Evolutionary conservation across 2,888 invertebrate genomes (phyloP).

Genomic region (Acanthococcus lagerstroemiae): DNA sequence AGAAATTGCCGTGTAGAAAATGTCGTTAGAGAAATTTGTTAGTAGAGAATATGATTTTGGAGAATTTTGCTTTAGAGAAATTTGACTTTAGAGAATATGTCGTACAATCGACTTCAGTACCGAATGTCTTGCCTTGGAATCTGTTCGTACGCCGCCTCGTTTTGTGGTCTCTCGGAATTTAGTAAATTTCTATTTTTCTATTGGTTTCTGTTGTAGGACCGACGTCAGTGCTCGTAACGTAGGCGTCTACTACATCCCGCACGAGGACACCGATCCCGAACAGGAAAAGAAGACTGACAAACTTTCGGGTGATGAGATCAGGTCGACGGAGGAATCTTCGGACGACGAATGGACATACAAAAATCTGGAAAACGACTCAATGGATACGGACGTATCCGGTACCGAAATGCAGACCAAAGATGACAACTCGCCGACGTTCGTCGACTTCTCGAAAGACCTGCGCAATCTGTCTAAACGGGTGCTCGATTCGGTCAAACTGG

Average conservation of each 20-base stretch:
- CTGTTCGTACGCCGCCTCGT: not conserved
- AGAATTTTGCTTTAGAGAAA: too few relatives aligned
- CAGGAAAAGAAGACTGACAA: slow-evolving; percentile 45
- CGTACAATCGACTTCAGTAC: too few relatives aligned
- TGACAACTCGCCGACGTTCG: not conserved
- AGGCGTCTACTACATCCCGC: slow-evolving; percentile 75
- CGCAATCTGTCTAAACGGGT: slow-evolving; percentile 5
- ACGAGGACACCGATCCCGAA: slow-evolving; percentile 78
- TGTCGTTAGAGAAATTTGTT: too few relatives aligned
- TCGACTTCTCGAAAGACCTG: slow-evolving; percentile 1
- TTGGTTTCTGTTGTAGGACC: slow-evolving; percentile 47
- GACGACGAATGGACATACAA: slow-evolving; percentile 35
- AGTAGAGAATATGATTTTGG: too few relatives aligned
- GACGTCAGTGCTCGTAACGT: slow-evolving; percentile 63
- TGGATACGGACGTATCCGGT: slow-evolving; percentile 22
- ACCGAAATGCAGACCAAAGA: not conserved
- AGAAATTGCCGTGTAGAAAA: too few relatives aligned
- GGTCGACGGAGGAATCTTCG: slow-evolving; percentile 33
- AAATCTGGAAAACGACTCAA: slow-evolving; percentile 43
- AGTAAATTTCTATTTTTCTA: not conserved
- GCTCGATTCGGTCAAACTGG: not conserved
- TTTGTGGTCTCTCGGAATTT: not conserved
- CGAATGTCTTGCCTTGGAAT: too few relatives aligned
- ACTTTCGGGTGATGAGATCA: slow-evolving; percentile 18
- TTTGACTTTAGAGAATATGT: too few relatives aligned